A percentile compares a stretch with the other conserved stretches of the same genome.
phyloP scores from a whole-genome alignment of 2,113 vertebrate species.

The Sebastes schlegelii region DNA sequence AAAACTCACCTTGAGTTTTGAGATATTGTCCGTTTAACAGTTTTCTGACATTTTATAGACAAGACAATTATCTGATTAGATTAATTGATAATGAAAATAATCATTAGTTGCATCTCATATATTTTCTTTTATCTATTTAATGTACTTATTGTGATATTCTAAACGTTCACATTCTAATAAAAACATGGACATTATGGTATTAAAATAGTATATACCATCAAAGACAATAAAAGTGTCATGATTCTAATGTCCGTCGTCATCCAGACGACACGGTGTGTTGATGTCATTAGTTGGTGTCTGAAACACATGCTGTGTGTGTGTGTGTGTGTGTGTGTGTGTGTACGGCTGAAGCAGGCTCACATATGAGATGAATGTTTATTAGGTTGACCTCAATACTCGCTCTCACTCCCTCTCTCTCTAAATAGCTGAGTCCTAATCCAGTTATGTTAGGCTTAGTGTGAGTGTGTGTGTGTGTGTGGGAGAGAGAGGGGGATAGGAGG shows the following conservation, averaged over 20 bases:
- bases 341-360: slow-evolving; percentile 30
- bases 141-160: no score
- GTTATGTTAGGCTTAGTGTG: slow-evolving; percentile 65
- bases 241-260: neutral
- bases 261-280: neutral
- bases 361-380: slow-evolving; percentile 74
- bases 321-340: neutral
- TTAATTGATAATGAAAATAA: no score
- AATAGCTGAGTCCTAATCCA: slow-evolving; percentile 75
- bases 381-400: slow-evolving; percentile 77
- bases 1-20: no score
- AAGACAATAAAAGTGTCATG: neutral
- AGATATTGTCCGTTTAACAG: no score
- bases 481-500: neutral
- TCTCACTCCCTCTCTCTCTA: slow-evolving; percentile 51
- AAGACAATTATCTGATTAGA: no score
- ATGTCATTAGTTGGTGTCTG: neutral
- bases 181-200: neutral
- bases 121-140: no score
- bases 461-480: slow-evolving; percentile 27
- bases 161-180: no score
- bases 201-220: neutral
- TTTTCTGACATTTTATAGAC: no score
- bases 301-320: no score
- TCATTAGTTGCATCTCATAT: no score